Percentiles rank a stretch among this genome's conserved stretches.
phyloP scores from a whole-genome alignment of 1,140 invertebrate species.

The Hycleus cichorii region DNA sequence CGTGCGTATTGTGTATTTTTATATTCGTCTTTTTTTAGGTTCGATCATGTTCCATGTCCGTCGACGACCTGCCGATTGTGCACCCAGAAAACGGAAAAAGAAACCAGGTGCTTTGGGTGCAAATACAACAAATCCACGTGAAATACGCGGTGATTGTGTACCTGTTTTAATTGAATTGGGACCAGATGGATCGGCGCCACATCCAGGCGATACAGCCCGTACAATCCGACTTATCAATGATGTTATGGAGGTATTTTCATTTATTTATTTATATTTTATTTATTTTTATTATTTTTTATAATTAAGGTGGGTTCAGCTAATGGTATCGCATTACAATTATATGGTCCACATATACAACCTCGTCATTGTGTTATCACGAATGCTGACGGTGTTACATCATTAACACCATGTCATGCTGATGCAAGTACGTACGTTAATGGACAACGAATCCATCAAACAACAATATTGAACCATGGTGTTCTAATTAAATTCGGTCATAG shows the following conservation, averaged over 20 bases:
- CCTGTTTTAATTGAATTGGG: slow-evolving; percentile 53
- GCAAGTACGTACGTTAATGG: slow-evolving; percentile 92
- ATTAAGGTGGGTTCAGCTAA: slow-evolving; percentile 57
- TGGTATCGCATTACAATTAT: slow-evolving; percentile 56
- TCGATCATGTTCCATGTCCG: slow-evolving; percentile 93
- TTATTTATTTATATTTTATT: background rate
- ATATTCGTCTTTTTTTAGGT: slow-evolving; percentile 50
- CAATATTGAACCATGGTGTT: slow-evolving; percentile 80
- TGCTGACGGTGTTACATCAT: slow-evolving; percentile 79
- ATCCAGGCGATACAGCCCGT: slow-evolving; percentile 50
- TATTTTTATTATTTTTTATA: background rate
- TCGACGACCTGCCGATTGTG: slow-evolving; percentile 78
- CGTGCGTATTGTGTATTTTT: background rate
- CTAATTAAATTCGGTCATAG: slow-evolving; percentile 84
- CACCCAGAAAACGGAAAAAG: slow-evolving; percentile 84
- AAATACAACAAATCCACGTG: slow-evolving; percentile 42
- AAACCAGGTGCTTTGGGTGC: slow-evolving; percentile 59
- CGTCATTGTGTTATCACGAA: slow-evolving; percentile 90
- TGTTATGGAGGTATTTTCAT: slow-evolving; percentile 50
- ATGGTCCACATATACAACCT: slow-evolving; percentile 78
- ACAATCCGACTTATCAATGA: slow-evolving; percentile 52
- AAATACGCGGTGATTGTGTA: slow-evolving; percentile 41
- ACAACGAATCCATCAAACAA: slow-evolving; percentile 85
- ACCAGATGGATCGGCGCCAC: slow-evolving; percentile 48
- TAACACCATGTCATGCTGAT: slow-evolving; percentile 87